A percentile compares a stretch with the other conserved stretches of the same genome.
phyloP scores from a whole-genome alignment of 2,888 invertebrate species.

The Lasioglossum morio region DNA sequence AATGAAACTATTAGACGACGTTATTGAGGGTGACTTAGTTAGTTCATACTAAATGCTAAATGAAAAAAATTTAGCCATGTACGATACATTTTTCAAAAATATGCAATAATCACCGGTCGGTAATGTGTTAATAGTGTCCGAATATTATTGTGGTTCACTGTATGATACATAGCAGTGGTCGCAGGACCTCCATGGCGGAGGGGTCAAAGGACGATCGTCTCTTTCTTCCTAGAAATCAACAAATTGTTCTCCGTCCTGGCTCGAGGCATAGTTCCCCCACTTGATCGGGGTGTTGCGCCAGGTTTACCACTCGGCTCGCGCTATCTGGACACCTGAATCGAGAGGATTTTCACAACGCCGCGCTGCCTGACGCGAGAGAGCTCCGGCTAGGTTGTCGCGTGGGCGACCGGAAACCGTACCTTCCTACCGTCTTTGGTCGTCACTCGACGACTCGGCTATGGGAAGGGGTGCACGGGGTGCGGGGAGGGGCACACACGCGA shows the following conservation, averaged over 20 bases:
- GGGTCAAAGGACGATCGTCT: neutral
- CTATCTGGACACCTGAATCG: slow-evolving; percentile 76
- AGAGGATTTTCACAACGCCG: slow-evolving; percentile 79
- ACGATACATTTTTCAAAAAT: too few relatives aligned
- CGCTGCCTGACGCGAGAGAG: slow-evolving; percentile 69
- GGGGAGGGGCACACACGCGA: slow-evolving; percentile 35
- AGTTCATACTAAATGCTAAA: too few relatives aligned
- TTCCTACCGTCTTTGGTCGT: slow-evolving; percentile 85
- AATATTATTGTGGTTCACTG: too few relatives aligned
- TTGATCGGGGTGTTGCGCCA: slow-evolving; percentile 71
- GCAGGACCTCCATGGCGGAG: neutral
- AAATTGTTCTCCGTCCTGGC: slow-evolving; percentile 44
- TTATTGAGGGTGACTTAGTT: too few relatives aligned
- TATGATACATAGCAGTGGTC: neutral
- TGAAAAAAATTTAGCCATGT: too few relatives aligned
- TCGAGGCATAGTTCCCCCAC: slow-evolving; percentile 31
- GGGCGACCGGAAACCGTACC: slow-evolving; percentile 86
- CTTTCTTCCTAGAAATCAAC: slow-evolving; percentile 30
- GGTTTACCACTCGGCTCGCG: slow-evolving; percentile 69
- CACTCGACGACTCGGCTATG: slow-evolving; percentile 65
- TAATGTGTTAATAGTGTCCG: too few relatives aligned
- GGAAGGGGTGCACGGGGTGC: slow-evolving; percentile 36
- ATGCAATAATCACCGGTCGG: too few relatives aligned
- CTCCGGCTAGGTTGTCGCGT: slow-evolving; percentile 79
- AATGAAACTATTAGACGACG: too few relatives aligned